Base-by-base conservation (phyloP, 2,113 vertebrate species). In the Eubucco bourcierii region DNA sequence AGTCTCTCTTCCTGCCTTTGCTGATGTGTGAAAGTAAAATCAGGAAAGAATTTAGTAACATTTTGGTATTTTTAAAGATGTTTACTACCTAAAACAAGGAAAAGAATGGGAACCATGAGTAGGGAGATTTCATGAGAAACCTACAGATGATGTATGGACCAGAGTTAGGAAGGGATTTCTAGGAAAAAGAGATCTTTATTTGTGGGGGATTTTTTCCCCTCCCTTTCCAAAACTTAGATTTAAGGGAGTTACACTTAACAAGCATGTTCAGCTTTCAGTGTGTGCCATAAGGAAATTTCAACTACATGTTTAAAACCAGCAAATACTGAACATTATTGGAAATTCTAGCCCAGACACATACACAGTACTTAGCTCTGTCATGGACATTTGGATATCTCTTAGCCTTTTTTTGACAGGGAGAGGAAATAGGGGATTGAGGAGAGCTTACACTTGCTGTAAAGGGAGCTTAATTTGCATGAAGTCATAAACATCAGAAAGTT, bases 281-380 rank as follows among this genome's bases (percentile, higher is more conserved):
- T 0, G 0, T 75, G 52, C 70, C 1, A 0, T 18, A 27, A 25
- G 47, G 46, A 71, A 67, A 37, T 37, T 15, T 34, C 41, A 47
- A 80, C 28, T 65, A 14, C 13, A 2, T 33, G 23, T 37, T 82
- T 37, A 66, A 77, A 83, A 52, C 29, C 63, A 67, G 39, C 33
- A 66, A 60, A n/a, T 67, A 31, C 23, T 67, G 41, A 58, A 56
- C 4, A 5, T 31, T n/a, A 18, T 15, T 60, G 15, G 65, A 59
- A 81, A 72, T 28, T 85, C 15, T 53, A 33, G 7, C 31, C 59
- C 33, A 66, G 71, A 66, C 44, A 34, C 19, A 15, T 85, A n/a
- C 66, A 70, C 47, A 19, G 21, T 66, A 4, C 59, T 72, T 61
- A 34, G 29, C 23, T 44, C 41, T 61, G 15, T 37, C n/a, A 31